Percentiles rank a stretch among this genome's conserved stretches.
phyloP scores from a whole-genome alignment of 2,797 vertebrate species.

The Antennarius maculatus region DNA sequence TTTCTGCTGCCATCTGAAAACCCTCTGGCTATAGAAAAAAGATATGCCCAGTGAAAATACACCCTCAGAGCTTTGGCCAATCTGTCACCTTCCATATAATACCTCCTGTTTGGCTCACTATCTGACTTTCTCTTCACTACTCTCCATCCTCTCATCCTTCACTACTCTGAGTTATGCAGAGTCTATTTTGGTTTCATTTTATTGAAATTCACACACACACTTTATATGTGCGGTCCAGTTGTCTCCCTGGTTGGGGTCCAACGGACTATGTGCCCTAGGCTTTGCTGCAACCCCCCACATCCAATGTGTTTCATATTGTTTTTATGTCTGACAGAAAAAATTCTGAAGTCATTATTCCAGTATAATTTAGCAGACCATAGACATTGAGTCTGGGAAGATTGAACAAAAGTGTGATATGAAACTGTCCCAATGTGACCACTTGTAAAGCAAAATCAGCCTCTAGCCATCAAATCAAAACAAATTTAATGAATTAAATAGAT shows the following conservation, averaged over 20 bases:
- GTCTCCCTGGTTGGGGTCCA: constrained; percentile 31
- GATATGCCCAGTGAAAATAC: constrained; percentile 45
- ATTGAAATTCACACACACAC: constrained; percentile 39
- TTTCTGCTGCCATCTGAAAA: constrained; percentile 51
- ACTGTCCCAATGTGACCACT: background rate
- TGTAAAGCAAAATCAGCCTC: background rate
- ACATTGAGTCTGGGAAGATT: background rate
- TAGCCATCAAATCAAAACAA: background rate
- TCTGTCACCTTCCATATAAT: constrained; percentile 51
- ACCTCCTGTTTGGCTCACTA: constrained; percentile 34
- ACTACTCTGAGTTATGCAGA: constrained; percentile 37
- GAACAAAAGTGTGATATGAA: background rate
- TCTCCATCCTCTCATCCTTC: constrained; percentile 19
- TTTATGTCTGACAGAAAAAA: background rate
- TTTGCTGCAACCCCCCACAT: constrained; percentile 14
- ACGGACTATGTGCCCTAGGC: constrained; percentile 9
- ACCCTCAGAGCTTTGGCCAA: constrained; percentile 43
- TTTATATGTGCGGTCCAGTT: constrained; percentile 39
- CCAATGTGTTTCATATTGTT: constrained; percentile 10
- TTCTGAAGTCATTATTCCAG: background rate
- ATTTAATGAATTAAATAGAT: too few species aligned
- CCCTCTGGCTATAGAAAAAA: constrained; percentile 40
- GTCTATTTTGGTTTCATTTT: constrained; percentile 45
- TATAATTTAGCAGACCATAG: too few species aligned
- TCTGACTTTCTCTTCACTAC: constrained; percentile 24